Conservation (phyloP, 2,888 invertebrate species). For the Calliopum simillimum region DNA sequence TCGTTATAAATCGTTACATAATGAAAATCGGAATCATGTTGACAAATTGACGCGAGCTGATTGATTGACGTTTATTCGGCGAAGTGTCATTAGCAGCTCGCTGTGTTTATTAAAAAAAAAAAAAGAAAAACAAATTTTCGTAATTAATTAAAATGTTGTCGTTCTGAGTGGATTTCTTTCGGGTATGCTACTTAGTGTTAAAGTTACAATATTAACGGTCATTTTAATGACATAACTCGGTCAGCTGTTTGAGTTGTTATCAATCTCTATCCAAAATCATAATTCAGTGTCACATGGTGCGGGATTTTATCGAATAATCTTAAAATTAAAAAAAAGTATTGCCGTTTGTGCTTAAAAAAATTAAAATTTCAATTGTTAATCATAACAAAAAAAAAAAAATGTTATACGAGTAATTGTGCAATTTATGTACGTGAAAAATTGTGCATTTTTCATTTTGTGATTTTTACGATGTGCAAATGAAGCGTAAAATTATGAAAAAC, state of each 20-base stretch:
- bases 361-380: too few species aligned
- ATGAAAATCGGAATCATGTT: constrained; percentile 5
- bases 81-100: not conserved
- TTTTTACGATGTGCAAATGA: constrained; percentile 21
- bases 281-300: not conserved
- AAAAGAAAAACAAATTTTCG: constrained; percentile 5
- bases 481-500: constrained; percentile 21
- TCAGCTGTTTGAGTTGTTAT: constrained; percentile 46
- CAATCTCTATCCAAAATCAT: constrained; percentile 1
- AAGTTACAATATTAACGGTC: constrained; percentile 8
- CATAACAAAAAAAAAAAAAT: too few species aligned
- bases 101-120: constrained; percentile 4
- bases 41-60: constrained; percentile 7
- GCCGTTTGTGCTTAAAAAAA: too few species aligned
- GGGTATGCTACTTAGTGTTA: not conserved
- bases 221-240: constrained; percentile 50
- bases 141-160: constrained; percentile 30
- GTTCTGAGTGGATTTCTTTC: not conserved
- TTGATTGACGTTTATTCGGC: not conserved
- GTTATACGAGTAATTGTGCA: too few species aligned
- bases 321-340: too few species aligned
- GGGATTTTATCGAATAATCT: too few species aligned
- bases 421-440: too few species aligned
- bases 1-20: not conserved
- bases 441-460: not conserved